Percentiles rank a stretch among this genome's conserved stretches.
Conservation (phyloP, 1,140 invertebrate genomes). For the Tetraneura akinire region DNA sequence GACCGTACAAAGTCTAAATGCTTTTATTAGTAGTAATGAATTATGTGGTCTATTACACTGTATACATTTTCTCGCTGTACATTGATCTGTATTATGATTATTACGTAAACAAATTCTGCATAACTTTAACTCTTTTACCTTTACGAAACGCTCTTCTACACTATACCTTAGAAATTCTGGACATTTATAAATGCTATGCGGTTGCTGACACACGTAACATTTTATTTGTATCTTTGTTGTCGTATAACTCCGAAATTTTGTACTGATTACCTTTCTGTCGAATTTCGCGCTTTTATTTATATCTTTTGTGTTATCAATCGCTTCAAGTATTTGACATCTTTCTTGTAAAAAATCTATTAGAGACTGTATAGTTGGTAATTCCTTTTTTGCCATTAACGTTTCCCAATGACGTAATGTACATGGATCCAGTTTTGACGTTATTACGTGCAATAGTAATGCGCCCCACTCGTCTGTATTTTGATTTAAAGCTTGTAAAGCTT, state of each 20-base stretch:
- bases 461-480: not conserved
- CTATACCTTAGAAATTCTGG: not conserved
- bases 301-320: no score
- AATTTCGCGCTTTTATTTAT: not conserved
- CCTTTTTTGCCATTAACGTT: no score
- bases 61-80: no score
- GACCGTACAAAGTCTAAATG: no score
- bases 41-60: no score
- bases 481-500: slow-evolving; percentile 7
- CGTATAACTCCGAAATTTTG: not conserved
- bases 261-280: not conserved
- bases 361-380: not conserved
- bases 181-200: not conserved
- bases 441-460: not conserved
- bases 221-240: not conserved
- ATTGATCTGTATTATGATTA: no score
- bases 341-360: not conserved
- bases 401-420: not conserved
- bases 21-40: no score
- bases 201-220: slow-evolving; percentile 3
- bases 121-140: no score
- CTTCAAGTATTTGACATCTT: no score
- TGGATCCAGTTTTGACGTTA: not conserved
- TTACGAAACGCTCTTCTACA: not conserved
- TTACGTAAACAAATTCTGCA: no score